Percentiles rank a stretch among this genome's conserved stretches.
Evolutionary conservation across 2,888 invertebrate species (phyloP).

Genomic region (Clunio marinus): DNA sequence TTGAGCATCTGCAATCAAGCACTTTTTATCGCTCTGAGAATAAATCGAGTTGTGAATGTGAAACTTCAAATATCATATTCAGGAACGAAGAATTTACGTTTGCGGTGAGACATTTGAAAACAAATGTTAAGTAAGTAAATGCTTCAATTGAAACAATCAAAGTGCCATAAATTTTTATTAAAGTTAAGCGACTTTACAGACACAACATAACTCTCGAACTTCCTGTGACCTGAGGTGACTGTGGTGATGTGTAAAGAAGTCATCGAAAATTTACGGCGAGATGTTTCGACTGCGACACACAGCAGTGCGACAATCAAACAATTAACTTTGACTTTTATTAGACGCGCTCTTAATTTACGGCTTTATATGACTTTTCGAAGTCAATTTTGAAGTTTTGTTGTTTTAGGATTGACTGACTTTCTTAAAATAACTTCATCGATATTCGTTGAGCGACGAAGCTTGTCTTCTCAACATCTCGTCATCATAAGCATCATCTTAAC

Average conservation of each 20-base stretch:
- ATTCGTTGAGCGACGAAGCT: background rate
- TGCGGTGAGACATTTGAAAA: too few species aligned
- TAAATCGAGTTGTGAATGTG: too few species aligned
- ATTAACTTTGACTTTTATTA: background rate
- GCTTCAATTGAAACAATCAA: conserved; percentile 7
- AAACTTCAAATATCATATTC: too few species aligned
- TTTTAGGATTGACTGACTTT: background rate
- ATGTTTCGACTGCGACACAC: background rate
- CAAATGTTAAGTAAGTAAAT: too few species aligned
- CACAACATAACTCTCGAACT: background rate
- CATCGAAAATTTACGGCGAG: background rate
- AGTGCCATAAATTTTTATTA: background rate
- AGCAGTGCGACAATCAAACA: background rate
- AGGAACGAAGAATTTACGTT: too few species aligned
- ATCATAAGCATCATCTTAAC: too few species aligned
- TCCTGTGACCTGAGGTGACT: background rate
- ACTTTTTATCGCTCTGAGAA: too few species aligned
- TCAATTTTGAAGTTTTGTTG: too few species aligned
- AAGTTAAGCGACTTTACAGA: background rate
- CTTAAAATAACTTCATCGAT: background rate
- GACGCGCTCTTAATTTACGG: background rate
- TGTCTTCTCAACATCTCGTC: background rate
- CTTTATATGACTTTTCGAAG: too few species aligned
- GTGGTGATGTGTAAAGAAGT: too few species aligned
- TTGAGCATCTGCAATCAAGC: too few species aligned